Evolutionary conservation across 2,797 vertebrate genomes (phyloP).

Genomic region (Bovichtus diacanthus): DNA sequence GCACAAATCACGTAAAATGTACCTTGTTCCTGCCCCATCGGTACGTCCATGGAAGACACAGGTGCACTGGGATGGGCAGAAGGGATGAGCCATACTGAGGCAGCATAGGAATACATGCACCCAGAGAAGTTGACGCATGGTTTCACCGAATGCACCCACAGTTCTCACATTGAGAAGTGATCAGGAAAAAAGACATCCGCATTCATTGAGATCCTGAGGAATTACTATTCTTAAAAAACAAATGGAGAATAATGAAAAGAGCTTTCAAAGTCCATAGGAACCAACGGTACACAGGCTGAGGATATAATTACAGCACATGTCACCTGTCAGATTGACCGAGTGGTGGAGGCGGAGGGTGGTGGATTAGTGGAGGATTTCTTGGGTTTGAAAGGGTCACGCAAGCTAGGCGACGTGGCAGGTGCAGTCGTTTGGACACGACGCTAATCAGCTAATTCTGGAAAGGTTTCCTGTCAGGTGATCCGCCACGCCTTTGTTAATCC

Average conservation of each 20-base stretch:
- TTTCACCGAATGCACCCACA: slow-evolving; percentile 57
- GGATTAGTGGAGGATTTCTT: slow-evolving; percentile 84
- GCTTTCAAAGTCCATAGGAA: slow-evolving; percentile 49
- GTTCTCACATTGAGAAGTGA: slow-evolving; percentile 62
- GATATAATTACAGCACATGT: slow-evolving; percentile 73
- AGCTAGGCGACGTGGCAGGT: slow-evolving; percentile 43
- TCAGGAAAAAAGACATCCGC: slow-evolving; percentile 64
- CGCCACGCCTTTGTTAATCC: slow-evolving; percentile 36
- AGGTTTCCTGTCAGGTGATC: slow-evolving; percentile 70
- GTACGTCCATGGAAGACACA: slow-evolving; percentile 89
- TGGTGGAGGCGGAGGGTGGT: slow-evolving; percentile 16
- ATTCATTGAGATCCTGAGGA: slow-evolving; percentile 42
- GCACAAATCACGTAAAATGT: slow-evolving; percentile 59
- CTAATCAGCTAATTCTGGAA: slow-evolving; percentile 66
- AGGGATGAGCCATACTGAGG: slow-evolving; percentile 78
- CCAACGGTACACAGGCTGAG: slow-evolving; percentile 37
- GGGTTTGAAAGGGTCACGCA: slow-evolving; percentile 72
- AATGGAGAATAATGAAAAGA: slow-evolving; percentile 42
- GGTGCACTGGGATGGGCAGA: slow-evolving; percentile 94
- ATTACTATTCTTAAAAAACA: slow-evolving; percentile 29
- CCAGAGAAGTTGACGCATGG: slow-evolving; percentile 85
- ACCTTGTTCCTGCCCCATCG: slow-evolving; percentile 91
- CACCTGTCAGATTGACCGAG: slow-evolving; percentile 56
- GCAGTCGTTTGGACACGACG: slow-evolving; percentile 29
- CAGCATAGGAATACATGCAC: slow-evolving; percentile 85